These are phyloP conservation scores for Monopterus albus DNA, from an alignment of 2,113 vertebrate genomes.

Conservation along the genomic window DNA sequence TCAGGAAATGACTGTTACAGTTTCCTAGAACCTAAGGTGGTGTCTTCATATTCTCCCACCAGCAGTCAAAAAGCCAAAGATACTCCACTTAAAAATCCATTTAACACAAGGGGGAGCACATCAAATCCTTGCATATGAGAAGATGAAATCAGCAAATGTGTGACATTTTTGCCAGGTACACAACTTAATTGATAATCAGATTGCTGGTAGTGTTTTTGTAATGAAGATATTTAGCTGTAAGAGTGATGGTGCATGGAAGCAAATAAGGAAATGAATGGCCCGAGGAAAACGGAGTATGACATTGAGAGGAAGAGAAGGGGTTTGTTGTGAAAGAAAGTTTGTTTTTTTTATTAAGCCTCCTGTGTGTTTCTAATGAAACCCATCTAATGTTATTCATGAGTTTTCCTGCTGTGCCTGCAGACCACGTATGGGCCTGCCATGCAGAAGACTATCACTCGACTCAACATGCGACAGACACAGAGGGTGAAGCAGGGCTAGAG, in stretches of 20 bases:
- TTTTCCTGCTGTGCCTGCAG: slow-evolving; percentile 52
- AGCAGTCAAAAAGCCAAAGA: too few species aligned
- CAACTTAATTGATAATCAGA: too few species aligned
- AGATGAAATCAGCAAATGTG: too few species aligned
- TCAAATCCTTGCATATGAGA: too few species aligned
- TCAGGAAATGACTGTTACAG: too few species aligned
- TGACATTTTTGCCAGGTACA: too few species aligned
- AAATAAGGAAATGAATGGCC: not conserved
- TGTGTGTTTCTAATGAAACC: slow-evolving; percentile 59
- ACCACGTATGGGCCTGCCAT: slow-evolving; percentile 57
- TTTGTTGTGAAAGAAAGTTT: not conserved
- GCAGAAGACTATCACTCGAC: slow-evolving; percentile 38
- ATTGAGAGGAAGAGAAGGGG: slow-evolving; percentile 7
- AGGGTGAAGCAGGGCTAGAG: slow-evolving; percentile 10
- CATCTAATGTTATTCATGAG: slow-evolving; percentile 76
- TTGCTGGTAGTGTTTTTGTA: too few species aligned
- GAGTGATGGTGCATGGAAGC: not conserved
- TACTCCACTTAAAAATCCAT: too few species aligned
- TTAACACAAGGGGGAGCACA: too few species aligned
- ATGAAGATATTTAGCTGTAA: too few species aligned
- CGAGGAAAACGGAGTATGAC: slow-evolving; percentile 4
- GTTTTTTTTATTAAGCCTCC: slow-evolving; percentile 44
- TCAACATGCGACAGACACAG: slow-evolving; percentile 46
- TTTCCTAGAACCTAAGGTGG: too few species aligned
- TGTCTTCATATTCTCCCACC: too few species aligned